phyloP scores from a whole-genome alignment of 2,888 invertebrate species.

The Meliscaeva auricollis region DNA sequence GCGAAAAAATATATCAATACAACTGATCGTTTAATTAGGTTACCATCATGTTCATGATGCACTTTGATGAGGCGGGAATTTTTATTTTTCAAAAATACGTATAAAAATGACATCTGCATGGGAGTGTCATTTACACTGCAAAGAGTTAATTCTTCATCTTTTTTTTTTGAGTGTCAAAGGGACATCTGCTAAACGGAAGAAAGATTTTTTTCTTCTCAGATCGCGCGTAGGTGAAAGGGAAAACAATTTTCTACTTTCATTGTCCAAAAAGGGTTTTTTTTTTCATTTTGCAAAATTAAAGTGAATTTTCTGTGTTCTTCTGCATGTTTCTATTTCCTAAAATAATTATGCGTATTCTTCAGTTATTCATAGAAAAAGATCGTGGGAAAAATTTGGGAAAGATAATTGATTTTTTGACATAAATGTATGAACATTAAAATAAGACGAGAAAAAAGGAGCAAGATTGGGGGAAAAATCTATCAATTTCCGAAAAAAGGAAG shows the following conservation, averaged over 20 bases:
- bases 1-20: constrained; percentile 40
- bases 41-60: constrained; percentile 1
- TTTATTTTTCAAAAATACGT: constrained; percentile 15
- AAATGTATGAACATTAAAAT: too few species aligned
- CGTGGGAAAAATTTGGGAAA: constrained; percentile 56
- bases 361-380: constrained; percentile 1
- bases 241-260: constrained; percentile 69
- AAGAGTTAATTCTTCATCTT: too few species aligned
- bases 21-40: constrained; percentile 62
- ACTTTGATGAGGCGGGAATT: constrained; percentile 30
- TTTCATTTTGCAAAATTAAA: constrained; percentile 40
- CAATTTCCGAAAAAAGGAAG: background rate
- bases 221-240: constrained; percentile 59
- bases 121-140: constrained; percentile 49
- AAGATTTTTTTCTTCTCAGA: constrained; percentile 39
- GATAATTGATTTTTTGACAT: background rate
- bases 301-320: constrained; percentile 39
- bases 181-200: constrained; percentile 59
- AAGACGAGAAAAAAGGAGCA: background rate
- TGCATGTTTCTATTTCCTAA: constrained; percentile 26
- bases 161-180: constrained; percentile 46
- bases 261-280: constrained; percentile 49
- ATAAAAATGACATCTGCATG: constrained; percentile 71
- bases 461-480: background rate
- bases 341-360: constrained; percentile 57